Evolutionary conservation across 2,888 invertebrate genomes (phyloP).

Genomic region (Galerucella pusilla): DNA sequence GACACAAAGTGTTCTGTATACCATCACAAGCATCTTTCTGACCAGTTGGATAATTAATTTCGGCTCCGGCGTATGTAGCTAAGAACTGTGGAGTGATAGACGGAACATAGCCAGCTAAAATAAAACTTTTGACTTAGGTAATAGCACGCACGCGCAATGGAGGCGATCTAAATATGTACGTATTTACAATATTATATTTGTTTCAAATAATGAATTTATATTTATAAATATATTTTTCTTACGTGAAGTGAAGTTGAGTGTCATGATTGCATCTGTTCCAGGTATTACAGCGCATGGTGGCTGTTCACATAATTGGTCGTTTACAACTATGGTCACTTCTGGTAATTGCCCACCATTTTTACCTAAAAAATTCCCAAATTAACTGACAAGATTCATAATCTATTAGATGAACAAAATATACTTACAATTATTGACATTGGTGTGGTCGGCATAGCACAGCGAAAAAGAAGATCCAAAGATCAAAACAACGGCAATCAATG

Average conservation of each 20-base stretch:
- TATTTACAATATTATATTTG: too few relatives aligned
- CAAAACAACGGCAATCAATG: not conserved
- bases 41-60: not conserved
- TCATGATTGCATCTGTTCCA: slow-evolving; percentile 12
- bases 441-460: not conserved
- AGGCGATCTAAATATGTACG: too few relatives aligned
- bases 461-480: not conserved
- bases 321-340: slow-evolving; percentile 3
- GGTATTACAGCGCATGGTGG: slow-evolving; percentile 20
- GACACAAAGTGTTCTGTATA: slow-evolving; percentile 43
- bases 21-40: slow-evolving; percentile 40
- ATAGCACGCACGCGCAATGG: not conserved
- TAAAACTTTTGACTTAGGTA: not conserved
- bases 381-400: not conserved
- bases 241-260: slow-evolving; percentile 25
- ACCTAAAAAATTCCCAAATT: slow-evolving; percentile 16
- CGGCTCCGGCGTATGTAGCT: not conserved
- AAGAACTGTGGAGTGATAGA: slow-evolving; percentile 5
- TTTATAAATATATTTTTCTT: not conserved
- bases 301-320: not conserved
- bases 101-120: slow-evolving; percentile 8
- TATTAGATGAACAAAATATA: not conserved
- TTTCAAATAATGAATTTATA: too few relatives aligned
- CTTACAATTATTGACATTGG: slow-evolving; percentile 27
- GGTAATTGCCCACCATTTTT: slow-evolving; percentile 7